Base-by-base conservation (phyloP, 2,888 invertebrate genomes). In the Dasysyrphus albostriatus region DNA sequence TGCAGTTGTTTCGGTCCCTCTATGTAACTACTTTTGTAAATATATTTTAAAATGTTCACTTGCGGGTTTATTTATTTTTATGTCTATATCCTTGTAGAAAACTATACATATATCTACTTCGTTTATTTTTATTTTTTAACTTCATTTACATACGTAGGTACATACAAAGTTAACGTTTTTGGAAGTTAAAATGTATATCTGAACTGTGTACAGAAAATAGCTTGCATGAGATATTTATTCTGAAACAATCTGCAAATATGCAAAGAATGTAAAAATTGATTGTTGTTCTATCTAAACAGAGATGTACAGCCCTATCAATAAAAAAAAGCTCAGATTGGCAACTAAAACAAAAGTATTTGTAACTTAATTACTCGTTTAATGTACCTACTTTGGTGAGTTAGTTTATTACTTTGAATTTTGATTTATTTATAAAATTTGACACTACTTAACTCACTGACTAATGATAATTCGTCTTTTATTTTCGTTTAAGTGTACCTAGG, bases 11-110 rank as follows among this genome's bases (percentile, higher is more conserved):
- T 83, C 54, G 70, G 74, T 75, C 78, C 56, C 34, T 75, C 34
- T 79, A 67, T 74, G 74, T 83, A 83, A 78, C 58, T 79, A 79
- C 83, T 83, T 83, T 87, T 59, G 79, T 79, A 83, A 87, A 82
- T 87, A 83, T 54, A 76, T 83, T 82, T 83, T 83, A 75, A 81
- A 87, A 87, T 79, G 87, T 77, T 87, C 65, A 83, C 83, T 83
- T 82, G 77, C 74, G 73, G 78, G 77, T 75, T 87, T 87, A 77
- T 70, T 78, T 69, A 65, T 63, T 87, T 83, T 83, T 75, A 79
- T 75, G 67, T 79, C 75, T 74, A 59, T 67, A 67, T 37, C 16
- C 54, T 76, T 72, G 65, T 56, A 77, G 44, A 44, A 63, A 44
- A n/a, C 29, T 32, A 34, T 34, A 16, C 3, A n/a, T n/a, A n/a